Percentiles rank a stretch among this genome's conserved stretches.
Evolutionary conservation across 1,140 invertebrate species (phyloP).

Genomic region (Drosophila paulistorum): DNA sequence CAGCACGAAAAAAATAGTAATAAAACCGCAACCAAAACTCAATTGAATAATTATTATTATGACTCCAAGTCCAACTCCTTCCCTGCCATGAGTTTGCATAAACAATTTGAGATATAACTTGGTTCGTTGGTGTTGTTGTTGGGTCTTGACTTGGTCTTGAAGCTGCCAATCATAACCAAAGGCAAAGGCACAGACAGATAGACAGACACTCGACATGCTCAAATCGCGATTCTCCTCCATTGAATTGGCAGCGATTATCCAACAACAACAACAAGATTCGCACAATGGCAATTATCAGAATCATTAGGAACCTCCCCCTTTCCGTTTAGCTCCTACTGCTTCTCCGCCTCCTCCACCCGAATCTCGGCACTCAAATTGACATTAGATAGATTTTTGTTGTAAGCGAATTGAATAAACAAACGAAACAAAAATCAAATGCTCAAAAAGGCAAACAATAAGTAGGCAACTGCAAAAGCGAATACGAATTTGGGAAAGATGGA

Average conservation of each 20-base stretch:
- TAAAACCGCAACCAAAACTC: slow-evolving; percentile 38
- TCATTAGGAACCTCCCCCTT: slow-evolving; percentile 57
- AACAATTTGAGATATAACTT: slow-evolving; percentile 36
- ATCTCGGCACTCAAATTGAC: slow-evolving; percentile 15
- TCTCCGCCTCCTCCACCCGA: neutral
- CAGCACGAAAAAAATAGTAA: neutral
- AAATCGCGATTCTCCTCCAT: neutral
- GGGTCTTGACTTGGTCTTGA: slow-evolving; percentile 22
- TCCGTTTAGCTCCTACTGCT: slow-evolving; percentile 8
- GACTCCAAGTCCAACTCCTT: slow-evolving; percentile 10
- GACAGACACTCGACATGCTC: slow-evolving; percentile 30
- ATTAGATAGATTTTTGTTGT: slow-evolving; percentile 44
- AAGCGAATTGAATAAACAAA: slow-evolving; percentile 47
- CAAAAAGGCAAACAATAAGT: slow-evolving; percentile 42
- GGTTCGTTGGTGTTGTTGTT: neutral
- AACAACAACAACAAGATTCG: slow-evolving; percentile 55
- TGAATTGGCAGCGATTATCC: slow-evolving; percentile 37
- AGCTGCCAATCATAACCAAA: slow-evolving; percentile 49
- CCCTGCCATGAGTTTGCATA: slow-evolving; percentile 67
- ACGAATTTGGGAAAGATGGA: neutral
- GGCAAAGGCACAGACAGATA: neutral
- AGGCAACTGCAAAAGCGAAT: neutral
- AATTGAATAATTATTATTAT: slow-evolving; percentile 56
- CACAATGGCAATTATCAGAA: slow-evolving; percentile 77
- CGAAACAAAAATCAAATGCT: slow-evolving; percentile 9